These are phyloP conservation scores for Orthonychiurus folsomi DNA, from an alignment of 2,888 invertebrate genomes.

Conservation along the genomic window DNA sequence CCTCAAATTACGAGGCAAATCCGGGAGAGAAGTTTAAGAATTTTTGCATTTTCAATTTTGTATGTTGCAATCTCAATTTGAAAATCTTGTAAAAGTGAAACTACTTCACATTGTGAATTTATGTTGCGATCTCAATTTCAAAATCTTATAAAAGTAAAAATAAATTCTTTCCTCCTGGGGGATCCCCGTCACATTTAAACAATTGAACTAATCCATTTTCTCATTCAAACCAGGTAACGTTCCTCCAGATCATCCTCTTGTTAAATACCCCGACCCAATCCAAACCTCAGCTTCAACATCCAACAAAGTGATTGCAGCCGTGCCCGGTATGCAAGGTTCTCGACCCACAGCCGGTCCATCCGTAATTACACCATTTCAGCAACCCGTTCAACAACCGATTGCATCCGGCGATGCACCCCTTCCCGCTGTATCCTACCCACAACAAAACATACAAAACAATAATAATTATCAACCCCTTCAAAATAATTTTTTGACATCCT, in stretches of 20 bases:
- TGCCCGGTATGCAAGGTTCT: conserved; percentile 26
- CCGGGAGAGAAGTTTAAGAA: not conserved
- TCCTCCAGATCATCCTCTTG: conserved; percentile 39
- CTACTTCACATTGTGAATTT: too few relatives aligned
- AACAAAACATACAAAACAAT: not conserved
- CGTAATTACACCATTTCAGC: too few relatives aligned
- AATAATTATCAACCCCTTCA: not conserved
- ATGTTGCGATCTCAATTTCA: too few relatives aligned
- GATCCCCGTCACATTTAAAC: not conserved
- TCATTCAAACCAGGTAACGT: conserved; percentile 37
- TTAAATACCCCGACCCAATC: conserved; percentile 36
- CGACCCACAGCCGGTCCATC: conserved; percentile 23
- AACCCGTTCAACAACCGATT: conserved; percentile 16
- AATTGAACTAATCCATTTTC: not conserved
- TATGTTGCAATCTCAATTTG: too few relatives aligned
- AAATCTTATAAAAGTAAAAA: too few relatives aligned
- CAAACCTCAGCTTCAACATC: conserved; percentile 20
- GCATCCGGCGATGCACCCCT: conserved; percentile 11
- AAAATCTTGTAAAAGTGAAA: too few relatives aligned
- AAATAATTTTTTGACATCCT: not conserved
- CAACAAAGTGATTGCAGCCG: conserved; percentile 31
- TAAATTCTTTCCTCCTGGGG: too few relatives aligned
- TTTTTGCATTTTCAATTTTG: too few relatives aligned
- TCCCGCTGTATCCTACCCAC: not conserved
- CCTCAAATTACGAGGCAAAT: not conserved